Evolutionary conservation across 2,113 vertebrate genomes (phyloP).

Genomic region (Diphyllodes magnificus): DNA sequence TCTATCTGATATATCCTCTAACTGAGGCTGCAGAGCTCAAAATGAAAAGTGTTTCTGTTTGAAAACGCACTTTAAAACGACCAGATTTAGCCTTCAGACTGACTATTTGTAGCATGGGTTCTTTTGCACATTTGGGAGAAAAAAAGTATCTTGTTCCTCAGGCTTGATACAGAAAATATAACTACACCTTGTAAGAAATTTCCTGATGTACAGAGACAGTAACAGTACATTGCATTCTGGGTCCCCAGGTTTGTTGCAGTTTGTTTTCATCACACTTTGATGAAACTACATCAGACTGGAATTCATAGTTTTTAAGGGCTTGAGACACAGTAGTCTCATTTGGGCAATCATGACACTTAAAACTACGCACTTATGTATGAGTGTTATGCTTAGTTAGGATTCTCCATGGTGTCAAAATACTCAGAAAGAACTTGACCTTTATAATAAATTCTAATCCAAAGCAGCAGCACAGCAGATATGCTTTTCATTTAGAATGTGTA

Average conservation of each 20-base stretch:
- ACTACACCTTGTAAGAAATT: background rate
- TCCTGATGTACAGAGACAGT: background rate
- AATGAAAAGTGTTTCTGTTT: background rate
- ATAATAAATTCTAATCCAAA: background rate
- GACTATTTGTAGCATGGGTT: background rate
- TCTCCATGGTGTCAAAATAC: background rate
- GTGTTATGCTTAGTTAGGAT: background rate
- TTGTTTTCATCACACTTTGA: background rate
- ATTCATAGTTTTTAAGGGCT: background rate
- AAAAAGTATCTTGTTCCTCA: background rate
- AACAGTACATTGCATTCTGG: background rate
- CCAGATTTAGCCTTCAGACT: background rate
- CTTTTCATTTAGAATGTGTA: background rate
- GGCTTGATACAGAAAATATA: background rate
- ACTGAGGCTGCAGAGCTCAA: background rate
- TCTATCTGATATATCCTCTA: background rate
- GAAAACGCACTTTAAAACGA: background rate
- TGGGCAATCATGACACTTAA: background rate
- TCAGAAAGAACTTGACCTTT: background rate
- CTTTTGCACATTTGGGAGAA: background rate
- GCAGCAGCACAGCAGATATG: background rate
- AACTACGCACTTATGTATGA: background rate
- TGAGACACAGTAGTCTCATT: background rate
- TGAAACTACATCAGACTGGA: background rate
- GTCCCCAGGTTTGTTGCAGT: background rate